phyloP scores from a whole-genome alignment of 2,797 vertebrate species.

The Acanthurus tractus region DNA sequence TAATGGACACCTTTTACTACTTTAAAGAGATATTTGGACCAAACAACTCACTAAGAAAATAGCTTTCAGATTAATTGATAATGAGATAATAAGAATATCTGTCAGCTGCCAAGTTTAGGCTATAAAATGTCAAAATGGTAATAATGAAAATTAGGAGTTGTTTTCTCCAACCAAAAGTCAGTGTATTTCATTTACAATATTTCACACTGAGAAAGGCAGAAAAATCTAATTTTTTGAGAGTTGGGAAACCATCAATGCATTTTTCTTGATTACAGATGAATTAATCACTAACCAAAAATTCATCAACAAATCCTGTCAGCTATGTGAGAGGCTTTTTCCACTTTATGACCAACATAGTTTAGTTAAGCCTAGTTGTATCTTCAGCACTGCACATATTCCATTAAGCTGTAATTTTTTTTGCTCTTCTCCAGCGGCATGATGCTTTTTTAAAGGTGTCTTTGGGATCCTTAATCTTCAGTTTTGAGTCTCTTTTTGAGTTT shows the following conservation, averaged over 20 bases:
- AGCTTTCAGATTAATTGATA: no score
- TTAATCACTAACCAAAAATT: neutral
- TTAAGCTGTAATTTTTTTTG: neutral
- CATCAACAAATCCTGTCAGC: neutral
- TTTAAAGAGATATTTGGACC: neutral
- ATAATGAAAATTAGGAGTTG: no score
- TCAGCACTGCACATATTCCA: neutral
- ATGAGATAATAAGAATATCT: neutral
- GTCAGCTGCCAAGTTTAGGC: neutral
- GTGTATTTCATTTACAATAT: neutral
- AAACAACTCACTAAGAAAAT: neutral
- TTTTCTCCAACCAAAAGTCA: neutral
- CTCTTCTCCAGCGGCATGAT: neutral
- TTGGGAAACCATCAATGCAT: neutral
- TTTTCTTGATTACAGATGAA: neutral
- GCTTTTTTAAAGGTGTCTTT: neutral
- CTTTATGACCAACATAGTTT: neutral
- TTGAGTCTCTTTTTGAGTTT: neutral
- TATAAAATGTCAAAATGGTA: neutral
- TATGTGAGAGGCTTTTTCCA: neutral
- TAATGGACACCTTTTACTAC: neutral
- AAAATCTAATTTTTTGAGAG: neutral
- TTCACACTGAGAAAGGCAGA: neutral
- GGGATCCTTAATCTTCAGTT: neutral
- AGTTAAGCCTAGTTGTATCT: neutral